phyloP scores from a whole-genome alignment of 2,888 invertebrate species.

The Minunthozetes semirufus region DNA sequence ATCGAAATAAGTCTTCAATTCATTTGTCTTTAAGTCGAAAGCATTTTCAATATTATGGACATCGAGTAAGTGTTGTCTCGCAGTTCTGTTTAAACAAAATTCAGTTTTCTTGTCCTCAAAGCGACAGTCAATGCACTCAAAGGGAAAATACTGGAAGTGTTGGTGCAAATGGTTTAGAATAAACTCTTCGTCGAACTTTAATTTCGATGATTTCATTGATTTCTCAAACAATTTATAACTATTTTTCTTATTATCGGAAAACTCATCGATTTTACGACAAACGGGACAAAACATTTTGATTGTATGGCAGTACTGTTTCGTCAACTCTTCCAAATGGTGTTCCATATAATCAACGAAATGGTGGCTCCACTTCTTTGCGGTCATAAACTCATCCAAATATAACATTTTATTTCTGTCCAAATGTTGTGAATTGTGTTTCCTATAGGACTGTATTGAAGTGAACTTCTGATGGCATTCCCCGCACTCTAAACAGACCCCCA shows the following conservation, averaged over 20 bases:
- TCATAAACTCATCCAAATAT: not conserved
- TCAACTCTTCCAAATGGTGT: not conserved
- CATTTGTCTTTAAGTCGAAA: not conserved
- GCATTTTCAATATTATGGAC: constrained; percentile 4
- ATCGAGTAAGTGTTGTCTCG: not conserved
- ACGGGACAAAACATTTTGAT: constrained; percentile 13
- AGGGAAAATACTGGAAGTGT: constrained; percentile 18
- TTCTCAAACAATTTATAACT: not conserved
- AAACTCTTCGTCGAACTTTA: not conserved
- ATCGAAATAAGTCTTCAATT: not conserved
- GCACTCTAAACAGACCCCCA: not conserved
- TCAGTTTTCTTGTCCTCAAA: not conserved
- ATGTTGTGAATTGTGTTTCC: not conserved
- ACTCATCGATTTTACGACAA: not conserved
- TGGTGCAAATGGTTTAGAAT: constrained; percentile 1
- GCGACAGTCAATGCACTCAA: constrained; percentile 7
- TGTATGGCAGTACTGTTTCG: not conserved
- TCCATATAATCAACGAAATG: not conserved
- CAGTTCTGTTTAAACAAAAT: not conserved
- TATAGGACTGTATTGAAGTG: not conserved
- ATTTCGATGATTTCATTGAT: not conserved
- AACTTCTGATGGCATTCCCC: not conserved
- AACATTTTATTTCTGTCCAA: not conserved
- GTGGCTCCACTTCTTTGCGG: constrained; percentile 2
- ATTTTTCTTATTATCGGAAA: not conserved